Base-by-base conservation (phyloP, 2,797 vertebrate genomes). In the Microctenopoma stevenorrisi region DNA sequence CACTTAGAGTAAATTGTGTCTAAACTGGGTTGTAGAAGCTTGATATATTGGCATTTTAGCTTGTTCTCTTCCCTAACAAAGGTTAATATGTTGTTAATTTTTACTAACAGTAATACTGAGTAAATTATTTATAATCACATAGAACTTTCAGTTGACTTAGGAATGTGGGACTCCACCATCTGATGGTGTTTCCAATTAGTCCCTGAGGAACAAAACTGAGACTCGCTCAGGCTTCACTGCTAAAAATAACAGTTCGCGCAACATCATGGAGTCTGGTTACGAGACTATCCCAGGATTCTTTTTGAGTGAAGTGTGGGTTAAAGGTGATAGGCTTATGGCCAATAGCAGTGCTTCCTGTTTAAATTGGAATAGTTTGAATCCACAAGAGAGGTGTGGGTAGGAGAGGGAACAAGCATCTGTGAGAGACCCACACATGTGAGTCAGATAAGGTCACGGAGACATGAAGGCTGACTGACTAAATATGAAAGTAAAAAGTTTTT, bases 341-440 rank as follows among this genome's bases (percentile, higher is more conserved):
- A 83, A 62, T 81, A 64, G 44, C 59, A 75, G 49, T 42, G 42
- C 44, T 89, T 93, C 84, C 86, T 84, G 81, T 84, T 78, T 57
- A n/a, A 78, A 57, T 14, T 38, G 44, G 81, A 89, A 92, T 91
- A 90, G 49, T 78, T 91, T 3, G 84, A 92, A 59, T 92, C 91
- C 89, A 85, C 52, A 66, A 22, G 88, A 90, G 87, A 89, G 72
- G 57, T 89, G 85, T 82, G 74, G 76, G 58, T 72, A 72, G 81
- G n/a, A 28, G 59, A 53, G 55, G 66, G 82, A 89, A 79, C 61
- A 46, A 86, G 73, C 71, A 68, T 69, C 76, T 75, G 66, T 48
- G 30, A 60, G 65, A 79, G 70, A 77, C 84, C 78, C 72, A 77
- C 73, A 77, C 67, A 76, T 79, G 72, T 89, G 44, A 37, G 42